Evolutionary conservation across 2,888 invertebrate genomes (phyloP).

Genomic region (Bimastos eiseni): DNA sequence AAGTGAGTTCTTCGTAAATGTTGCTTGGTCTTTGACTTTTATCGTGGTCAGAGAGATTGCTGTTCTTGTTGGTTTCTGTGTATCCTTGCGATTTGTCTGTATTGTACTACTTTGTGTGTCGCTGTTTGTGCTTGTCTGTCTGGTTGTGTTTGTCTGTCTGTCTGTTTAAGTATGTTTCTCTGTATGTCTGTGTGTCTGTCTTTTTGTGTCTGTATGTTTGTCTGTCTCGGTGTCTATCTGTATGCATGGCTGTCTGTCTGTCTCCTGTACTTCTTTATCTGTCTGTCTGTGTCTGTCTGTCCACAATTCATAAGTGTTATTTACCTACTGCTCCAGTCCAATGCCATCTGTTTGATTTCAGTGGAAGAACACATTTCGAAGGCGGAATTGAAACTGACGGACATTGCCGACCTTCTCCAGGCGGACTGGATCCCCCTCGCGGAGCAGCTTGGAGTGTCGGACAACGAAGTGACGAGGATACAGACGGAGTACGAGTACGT

Average conservation of each 20-base stretch:
- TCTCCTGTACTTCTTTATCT: not conserved
- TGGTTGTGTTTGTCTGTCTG: too few relatives aligned
- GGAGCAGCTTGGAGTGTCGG: conserved; percentile 81
- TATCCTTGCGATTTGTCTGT: too few relatives aligned
- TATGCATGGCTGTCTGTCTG: too few relatives aligned
- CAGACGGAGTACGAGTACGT: conserved; percentile 81
- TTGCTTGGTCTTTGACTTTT: not conserved
- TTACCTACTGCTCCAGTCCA: not conserved
- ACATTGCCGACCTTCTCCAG: conserved; percentile 75
- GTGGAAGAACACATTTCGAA: conserved; percentile 69
- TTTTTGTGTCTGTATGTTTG: too few relatives aligned
- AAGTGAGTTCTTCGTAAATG: not conserved
- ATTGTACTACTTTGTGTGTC: not conserved
- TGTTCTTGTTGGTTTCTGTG: not conserved
- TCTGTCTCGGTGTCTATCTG: too few relatives aligned
- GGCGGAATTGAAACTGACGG: conserved; percentile 80
- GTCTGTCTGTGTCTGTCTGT: not conserved
- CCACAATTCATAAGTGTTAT: not conserved
- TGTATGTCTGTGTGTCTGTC: too few relatives aligned
- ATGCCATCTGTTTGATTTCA: not conserved
- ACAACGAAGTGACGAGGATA: conserved; percentile 78
- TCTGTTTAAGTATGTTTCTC: too few relatives aligned
- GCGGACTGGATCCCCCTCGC: conserved; percentile 69
- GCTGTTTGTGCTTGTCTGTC: too few relatives aligned
- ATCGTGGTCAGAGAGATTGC: not conserved